phyloP scores from a whole-genome alignment of 2,888 invertebrate species.

The Amphipoea lucens region DNA sequence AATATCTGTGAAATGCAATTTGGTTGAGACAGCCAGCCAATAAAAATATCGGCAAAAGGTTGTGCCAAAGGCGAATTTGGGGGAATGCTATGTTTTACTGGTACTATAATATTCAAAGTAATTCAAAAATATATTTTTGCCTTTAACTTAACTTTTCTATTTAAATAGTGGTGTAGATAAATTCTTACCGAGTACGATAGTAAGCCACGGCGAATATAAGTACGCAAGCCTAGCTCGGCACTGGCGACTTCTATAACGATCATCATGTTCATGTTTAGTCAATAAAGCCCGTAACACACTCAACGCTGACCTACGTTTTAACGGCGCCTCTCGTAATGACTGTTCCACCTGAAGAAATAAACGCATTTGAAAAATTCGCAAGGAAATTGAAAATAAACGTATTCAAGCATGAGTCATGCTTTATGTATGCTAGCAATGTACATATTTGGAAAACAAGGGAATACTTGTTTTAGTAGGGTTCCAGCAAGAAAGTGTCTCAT shows the following conservation, averaged over 20 bases:
- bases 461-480: slow-evolving; percentile 93
- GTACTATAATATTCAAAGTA: too few species aligned
- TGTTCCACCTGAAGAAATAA: slow-evolving; percentile 92
- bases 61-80: not conserved
- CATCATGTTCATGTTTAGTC: slow-evolving; percentile 98
- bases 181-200: slow-evolving; percentile 91
- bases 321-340: slow-evolving; percentile 95
- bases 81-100: not conserved
- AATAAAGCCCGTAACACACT: slow-evolving; percentile 95
- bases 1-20: not conserved
- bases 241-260: slow-evolving; percentile 95
- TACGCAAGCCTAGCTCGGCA: slow-evolving; percentile 96
- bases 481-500: slow-evolving; percentile 97
- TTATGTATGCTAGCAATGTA: slow-evolving; percentile 46
- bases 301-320: slow-evolving; percentile 95
- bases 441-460: slow-evolving; percentile 55
- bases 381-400: slow-evolving; percentile 4
- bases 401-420: slow-evolving; percentile 58
- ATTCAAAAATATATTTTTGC: too few species aligned
- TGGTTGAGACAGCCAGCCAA: not conserved
- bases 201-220: slow-evolving; percentile 97
- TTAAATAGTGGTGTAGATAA: too few species aligned
- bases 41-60: not conserved
- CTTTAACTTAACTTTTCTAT: too few species aligned
- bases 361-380: slow-evolving; percentile 1